These are phyloP conservation scores for Drosophila pseudoobscura DNA, from an alignment of 1,140 invertebrate species.

Conservation along the genomic window DNA sequence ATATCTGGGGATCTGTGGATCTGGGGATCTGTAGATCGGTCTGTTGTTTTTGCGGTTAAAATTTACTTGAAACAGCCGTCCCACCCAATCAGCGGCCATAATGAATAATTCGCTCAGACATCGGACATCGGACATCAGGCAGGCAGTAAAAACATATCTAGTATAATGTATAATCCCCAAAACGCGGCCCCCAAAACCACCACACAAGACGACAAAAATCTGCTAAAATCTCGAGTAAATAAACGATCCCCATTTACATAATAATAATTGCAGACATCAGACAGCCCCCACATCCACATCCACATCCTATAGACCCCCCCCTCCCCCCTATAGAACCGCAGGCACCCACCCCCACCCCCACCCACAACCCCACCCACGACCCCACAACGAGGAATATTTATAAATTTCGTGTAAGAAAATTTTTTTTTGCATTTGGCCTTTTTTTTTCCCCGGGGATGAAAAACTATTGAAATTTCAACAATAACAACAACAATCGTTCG, in stretches of 20 bases:
- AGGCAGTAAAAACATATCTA: conserved; percentile 65
- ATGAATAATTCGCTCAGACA: conserved; percentile 68
- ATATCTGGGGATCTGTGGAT: conserved; percentile 19
- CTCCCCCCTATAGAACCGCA: too few species aligned
- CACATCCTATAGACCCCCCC: too few species aligned
- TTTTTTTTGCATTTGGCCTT: conserved; percentile 53
- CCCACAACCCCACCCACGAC: too few species aligned
- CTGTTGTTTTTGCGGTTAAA: conserved; percentile 22
- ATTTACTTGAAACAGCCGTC: conserved; percentile 67
- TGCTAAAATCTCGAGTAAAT: conserved; percentile 56
- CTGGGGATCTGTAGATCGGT: too few species aligned
- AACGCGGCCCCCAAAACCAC: conserved; percentile 22
- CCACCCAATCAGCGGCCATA: conserved; percentile 59
- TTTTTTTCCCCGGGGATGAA: conserved; percentile 14
- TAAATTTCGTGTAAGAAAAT: conserved; percentile 56
- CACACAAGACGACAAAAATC: conserved; percentile 55
- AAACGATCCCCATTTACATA: conserved; percentile 73
- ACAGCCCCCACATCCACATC: conserved; percentile 17
- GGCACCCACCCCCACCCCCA: not conserved
- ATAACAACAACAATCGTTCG: conserved; percentile 29
- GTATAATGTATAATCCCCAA: conserved; percentile 31
- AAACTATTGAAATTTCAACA: conserved; percentile 65
- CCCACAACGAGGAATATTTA: conserved; percentile 53
- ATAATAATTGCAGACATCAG: conserved; percentile 68
- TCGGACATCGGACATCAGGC: conserved; percentile 49